Conservation (phyloP, 2,113 vertebrate genomes). For the Pterocles burchelli region DNA sequence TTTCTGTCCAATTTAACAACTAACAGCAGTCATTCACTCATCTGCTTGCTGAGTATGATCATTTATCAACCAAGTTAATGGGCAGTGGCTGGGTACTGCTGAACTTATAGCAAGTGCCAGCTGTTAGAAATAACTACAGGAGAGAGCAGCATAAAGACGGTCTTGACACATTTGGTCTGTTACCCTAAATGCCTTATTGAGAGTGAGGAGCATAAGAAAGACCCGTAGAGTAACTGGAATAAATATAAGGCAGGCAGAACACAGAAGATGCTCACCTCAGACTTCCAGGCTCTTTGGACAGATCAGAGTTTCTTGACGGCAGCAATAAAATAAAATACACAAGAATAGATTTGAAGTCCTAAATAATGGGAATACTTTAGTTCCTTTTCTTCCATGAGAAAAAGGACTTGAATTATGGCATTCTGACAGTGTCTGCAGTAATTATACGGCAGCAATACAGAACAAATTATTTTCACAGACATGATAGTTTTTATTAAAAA, state of each 20-base stretch:
- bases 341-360: not conserved
- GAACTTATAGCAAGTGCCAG: rapidly evolving
- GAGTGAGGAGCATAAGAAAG: not conserved
- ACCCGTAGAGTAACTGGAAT: not conserved
- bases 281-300: not conserved
- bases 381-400: not conserved
- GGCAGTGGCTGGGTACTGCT: not conserved
- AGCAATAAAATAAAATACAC: not conserved
- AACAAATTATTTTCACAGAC: not conserved
- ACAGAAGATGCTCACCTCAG: not conserved
- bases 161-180: not conserved
- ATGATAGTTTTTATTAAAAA: not conserved
- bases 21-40: not conserved
- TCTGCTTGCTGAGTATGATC: not conserved
- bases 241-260: not conserved
- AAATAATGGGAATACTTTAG: not conserved
- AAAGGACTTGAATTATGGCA: not conserved
- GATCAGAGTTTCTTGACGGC: not conserved
- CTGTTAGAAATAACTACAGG: not conserved
- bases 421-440: not conserved
- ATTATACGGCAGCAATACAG: not conserved
- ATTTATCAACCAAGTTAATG: not conserved
- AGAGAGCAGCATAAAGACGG: rapidly evolving
- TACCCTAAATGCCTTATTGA: not conserved
- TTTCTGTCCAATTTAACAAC: not conserved